Percentiles rank a stretch among this genome's conserved stretches.
phyloP scores from a whole-genome alignment of 2,888 invertebrate genomes.

The Actias luna region DNA sequence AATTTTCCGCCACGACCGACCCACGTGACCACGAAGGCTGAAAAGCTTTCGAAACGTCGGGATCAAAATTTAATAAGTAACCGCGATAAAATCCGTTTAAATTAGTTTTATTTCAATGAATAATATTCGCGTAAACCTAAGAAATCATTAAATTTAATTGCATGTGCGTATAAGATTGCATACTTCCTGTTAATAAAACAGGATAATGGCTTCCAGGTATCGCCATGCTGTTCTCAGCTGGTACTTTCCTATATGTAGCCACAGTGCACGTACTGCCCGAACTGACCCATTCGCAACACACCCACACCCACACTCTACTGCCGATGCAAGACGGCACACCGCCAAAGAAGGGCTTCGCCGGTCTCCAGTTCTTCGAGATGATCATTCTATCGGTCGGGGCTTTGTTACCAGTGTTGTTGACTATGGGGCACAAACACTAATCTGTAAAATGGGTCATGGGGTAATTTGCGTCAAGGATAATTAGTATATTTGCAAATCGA shows the following conservation, averaged over 20 bases:
- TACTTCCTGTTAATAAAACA: too few species aligned
- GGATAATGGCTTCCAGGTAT: conserved; percentile 82
- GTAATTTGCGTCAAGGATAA: too few species aligned
- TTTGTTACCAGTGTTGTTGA: conserved; percentile 92
- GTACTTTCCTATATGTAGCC: conserved; percentile 99
- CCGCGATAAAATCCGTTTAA: too few species aligned
- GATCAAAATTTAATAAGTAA: too few species aligned
- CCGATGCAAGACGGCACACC: conserved; percentile 57
- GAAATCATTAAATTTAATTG: too few species aligned
- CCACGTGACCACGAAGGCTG: too few species aligned
- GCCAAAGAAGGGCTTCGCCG: conserved; percentile 62
- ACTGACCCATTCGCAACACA: conserved; percentile 82
- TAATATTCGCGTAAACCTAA: too few species aligned
- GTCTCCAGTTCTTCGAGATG: conserved; percentile 90
- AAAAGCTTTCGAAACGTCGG: too few species aligned
- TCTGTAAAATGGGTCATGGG: neutral
- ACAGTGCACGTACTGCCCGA: conserved; percentile 99
- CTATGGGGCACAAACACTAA: conserved; percentile 94
- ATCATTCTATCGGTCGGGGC: conserved; percentile 93
- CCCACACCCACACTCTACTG: conserved; percentile 63
- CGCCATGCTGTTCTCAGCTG: conserved; percentile 99
- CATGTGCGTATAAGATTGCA: too few species aligned
- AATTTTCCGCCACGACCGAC: too few species aligned
- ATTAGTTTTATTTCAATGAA: too few species aligned
- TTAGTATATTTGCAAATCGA: too few species aligned